Percentiles rank a stretch among this genome's conserved stretches.
These are phyloP conservation scores for Brachionus plicatilis DNA, from an alignment of 1,140 invertebrate genomes.

Conservation along the genomic window DNA sequence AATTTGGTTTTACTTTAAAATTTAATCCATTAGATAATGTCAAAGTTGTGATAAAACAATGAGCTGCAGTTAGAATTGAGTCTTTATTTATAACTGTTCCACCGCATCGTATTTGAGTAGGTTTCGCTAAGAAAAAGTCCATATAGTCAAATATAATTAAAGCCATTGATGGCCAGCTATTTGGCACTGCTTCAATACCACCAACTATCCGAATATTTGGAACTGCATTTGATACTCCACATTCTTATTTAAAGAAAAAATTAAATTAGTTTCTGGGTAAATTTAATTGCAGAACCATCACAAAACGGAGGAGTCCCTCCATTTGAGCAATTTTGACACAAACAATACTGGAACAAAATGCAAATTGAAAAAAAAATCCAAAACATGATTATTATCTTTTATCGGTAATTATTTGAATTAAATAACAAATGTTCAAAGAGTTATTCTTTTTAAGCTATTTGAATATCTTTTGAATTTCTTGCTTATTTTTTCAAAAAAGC, in stretches of 20 bases:
- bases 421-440: no score
- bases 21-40: background rate
- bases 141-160: background rate
- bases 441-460: no score
- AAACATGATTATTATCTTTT: no score
- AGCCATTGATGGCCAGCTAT: background rate
- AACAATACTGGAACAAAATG: background rate
- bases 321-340: background rate
- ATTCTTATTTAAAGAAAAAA: background rate
- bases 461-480: no score
- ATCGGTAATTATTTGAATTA: no score
- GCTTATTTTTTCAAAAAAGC: no score
- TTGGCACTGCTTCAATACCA: background rate
- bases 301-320: background rate
- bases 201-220: constrained; percentile 1
- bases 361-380: background rate
- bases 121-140: no score
- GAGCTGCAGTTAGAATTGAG: background rate
- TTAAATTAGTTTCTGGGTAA: background rate
- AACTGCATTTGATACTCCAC: background rate
- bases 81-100: background rate
- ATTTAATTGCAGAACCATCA: background rate
- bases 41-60: background rate
- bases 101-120: background rate
- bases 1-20: background rate